Conservation (phyloP, 2,888 invertebrate genomes). For the Podotricha telesiphe region DNA sequence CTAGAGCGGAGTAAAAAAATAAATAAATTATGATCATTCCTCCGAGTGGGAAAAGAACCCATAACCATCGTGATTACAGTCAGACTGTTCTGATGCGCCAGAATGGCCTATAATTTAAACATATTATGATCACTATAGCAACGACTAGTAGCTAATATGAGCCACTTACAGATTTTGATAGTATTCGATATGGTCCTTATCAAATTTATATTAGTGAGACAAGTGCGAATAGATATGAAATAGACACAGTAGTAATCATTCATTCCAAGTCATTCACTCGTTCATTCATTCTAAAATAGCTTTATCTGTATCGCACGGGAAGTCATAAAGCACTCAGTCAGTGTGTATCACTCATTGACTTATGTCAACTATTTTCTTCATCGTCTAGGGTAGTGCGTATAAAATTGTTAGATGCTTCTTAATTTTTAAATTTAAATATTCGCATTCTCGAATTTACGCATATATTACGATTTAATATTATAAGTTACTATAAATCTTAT, state of each 20-base stretch:
- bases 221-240: slow-evolving; percentile 26
- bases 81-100: too few relatives aligned
- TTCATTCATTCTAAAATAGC: slow-evolving; percentile 71
- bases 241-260: slow-evolving; percentile 55
- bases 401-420: slow-evolving; percentile 32
- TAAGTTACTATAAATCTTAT: too few relatives aligned
- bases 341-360: slow-evolving; percentile 64
- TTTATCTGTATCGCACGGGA: slow-evolving; percentile 63
- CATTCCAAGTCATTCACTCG: slow-evolving; percentile 64
- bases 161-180: background rate
- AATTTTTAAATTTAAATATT: too few relatives aligned
- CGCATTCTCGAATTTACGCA: too few relatives aligned
- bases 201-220: slow-evolving; percentile 5
- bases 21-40: too few relatives aligned
- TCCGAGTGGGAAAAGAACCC: too few relatives aligned
- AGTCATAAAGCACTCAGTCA: slow-evolving; percentile 74
- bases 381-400: slow-evolving; percentile 53
- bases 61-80: too few relatives aligned
- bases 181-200: background rate
- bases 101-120: too few relatives aligned
- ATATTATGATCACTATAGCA: background rate
- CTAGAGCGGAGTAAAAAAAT: too few relatives aligned
- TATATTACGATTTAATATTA: too few relatives aligned
- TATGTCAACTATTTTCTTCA: slow-evolving; percentile 62
- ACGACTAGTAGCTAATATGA: too few relatives aligned